Conservation (phyloP, 2,888 invertebrate species). For the Eilema griseolum region DNA sequence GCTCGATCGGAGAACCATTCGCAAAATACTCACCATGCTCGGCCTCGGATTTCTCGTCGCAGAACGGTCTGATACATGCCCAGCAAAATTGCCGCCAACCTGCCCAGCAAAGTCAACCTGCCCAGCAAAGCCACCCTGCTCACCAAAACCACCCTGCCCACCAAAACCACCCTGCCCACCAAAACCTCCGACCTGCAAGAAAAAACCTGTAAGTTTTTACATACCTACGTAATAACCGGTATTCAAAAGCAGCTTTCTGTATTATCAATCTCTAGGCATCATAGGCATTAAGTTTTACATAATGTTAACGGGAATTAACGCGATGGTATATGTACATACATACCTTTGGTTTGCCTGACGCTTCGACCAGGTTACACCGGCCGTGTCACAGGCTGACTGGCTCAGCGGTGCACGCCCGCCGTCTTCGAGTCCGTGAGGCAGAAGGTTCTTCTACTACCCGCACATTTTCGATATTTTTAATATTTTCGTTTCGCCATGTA, state of each 20-base stretch:
- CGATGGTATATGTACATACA: no score
- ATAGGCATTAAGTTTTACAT: no score
- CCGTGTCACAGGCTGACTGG: no score
- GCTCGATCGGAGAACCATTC: constrained; percentile 21
- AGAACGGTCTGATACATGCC: neutral
- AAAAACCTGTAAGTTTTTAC: constrained; percentile 1
- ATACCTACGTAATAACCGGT: neutral
- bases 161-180: neutral
- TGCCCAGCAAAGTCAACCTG: neutral
- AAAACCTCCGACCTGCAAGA: neutral
- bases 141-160: neutral
- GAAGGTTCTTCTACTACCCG: no score
- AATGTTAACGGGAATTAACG: no score
- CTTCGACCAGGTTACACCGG: no score
- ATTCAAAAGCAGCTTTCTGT: neutral
- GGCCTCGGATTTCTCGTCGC: constrained; percentile 40
- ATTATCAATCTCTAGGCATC: no score
- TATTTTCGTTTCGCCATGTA: no score
- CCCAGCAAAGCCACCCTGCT: neutral
- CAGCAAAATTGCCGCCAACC: neutral
- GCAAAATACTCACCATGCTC: constrained; percentile 26
- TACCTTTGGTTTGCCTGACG: no score
- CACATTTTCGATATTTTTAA: no score
- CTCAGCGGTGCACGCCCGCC: no score
- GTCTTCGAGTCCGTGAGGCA: no score